Conservation (phyloP, 2,888 invertebrate genomes). For the Ophioninae sp. region DNA sequence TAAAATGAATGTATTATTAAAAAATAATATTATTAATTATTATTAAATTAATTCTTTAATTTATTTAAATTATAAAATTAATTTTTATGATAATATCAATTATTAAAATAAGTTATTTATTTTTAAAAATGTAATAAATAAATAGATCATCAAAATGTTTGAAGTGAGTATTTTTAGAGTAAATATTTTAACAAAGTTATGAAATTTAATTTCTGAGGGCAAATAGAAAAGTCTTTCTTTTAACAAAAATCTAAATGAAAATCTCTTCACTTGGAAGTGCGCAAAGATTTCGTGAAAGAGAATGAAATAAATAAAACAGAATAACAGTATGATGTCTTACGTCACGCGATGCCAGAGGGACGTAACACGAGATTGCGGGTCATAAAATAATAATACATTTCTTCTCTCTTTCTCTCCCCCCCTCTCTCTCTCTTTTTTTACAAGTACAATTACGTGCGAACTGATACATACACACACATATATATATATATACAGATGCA, state of each 20-base stretch:
- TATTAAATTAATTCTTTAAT: too few relatives aligned
- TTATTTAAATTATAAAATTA: too few relatives aligned
- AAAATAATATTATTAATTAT: too few relatives aligned
- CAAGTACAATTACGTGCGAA: neutral
- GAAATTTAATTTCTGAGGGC: too few relatives aligned
- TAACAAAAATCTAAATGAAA: neutral
- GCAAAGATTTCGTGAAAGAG: neutral
- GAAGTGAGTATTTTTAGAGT: too few relatives aligned
- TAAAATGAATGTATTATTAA: too few relatives aligned
- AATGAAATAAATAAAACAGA: neutral
- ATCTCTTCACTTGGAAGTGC: constrained; percentile 1
- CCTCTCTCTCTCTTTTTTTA: neutral
- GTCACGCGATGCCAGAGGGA: neutral
- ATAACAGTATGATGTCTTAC: neutral
- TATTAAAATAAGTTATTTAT: too few relatives aligned
- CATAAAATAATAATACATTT: constrained; percentile 1
- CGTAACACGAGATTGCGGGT: neutral
- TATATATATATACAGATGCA: neutral
- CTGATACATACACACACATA: neutral
- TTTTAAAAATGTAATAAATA: too few relatives aligned
- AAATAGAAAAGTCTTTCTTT: too few relatives aligned
- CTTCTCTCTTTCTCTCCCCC: neutral
- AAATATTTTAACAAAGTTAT: too few relatives aligned
- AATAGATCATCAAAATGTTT: too few relatives aligned
- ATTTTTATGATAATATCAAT: too few relatives aligned